Percentiles rank a stretch among this genome's conserved stretches.
phyloP scores from a whole-genome alignment of 1,140 invertebrate species.

The Saxidomus purpurata region DNA sequence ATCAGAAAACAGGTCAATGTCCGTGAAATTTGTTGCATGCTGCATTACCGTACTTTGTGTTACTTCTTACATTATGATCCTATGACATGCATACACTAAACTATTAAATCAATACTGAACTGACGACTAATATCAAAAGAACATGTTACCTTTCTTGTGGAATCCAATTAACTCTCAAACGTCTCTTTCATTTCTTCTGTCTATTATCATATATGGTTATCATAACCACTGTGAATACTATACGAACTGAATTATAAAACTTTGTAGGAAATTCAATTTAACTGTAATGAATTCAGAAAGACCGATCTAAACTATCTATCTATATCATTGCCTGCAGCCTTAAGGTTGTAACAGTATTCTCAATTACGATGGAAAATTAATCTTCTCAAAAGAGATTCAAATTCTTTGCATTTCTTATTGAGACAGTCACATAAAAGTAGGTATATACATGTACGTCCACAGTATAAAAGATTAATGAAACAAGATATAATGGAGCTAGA shows the following conservation, averaged over 20 bases:
- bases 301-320: not conserved
- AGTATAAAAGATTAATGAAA: no score
- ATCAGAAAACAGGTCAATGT: no score
- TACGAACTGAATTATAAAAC: not conserved
- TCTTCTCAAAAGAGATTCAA: not conserved
- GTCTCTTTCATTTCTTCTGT: not conserved
- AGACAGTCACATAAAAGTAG: not conserved
- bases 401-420: conserved; percentile 5
- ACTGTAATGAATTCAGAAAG: not conserved
- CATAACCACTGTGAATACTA: not conserved
- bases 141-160: not conserved
- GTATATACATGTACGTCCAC: no score
- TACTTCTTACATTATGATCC: no score
- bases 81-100: no score
- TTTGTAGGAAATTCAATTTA: conserved; percentile 7
- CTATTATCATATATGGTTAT: not conserved
- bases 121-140: not conserved
- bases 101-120: no score
- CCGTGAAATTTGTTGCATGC: no score
- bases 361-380: conserved; percentile 7
- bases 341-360: not conserved
- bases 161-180: not conserved
- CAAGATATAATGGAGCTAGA: no score
- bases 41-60: no score
- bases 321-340: not conserved